Evolutionary conservation across 2,888 invertebrate genomes (phyloP), one percentile per base, ranked within the genome.

Genomic region (Agonopterix heracliana): DNA sequence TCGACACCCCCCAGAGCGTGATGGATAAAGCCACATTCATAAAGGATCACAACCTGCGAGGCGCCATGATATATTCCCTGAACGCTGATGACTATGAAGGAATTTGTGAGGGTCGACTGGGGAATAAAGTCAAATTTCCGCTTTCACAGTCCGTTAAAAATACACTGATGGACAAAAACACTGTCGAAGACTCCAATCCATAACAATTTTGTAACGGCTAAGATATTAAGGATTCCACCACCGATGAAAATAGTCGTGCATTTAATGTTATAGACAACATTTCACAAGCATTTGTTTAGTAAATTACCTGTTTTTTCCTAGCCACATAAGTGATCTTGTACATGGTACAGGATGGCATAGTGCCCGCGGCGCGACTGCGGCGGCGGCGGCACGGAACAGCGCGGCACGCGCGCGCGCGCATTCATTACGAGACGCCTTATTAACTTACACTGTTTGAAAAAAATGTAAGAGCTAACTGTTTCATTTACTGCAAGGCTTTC

Each of bases 21-120:
- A 83, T 81, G 48, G 91, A 91, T 62, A 96, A 95, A 82, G 93
- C 92, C 0, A 80, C 88, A 52, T 95, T 89, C 74, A 90, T 94
- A 1, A 90, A 89, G 64, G 81, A 89, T 7, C 86, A 91, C 45
- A 85, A 90, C 36, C 90, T 94, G 60, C 93, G 93, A 45, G 97
- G 97, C 35, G 94, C 93, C 4, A 96, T 96, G 96, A 86, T 96
- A 51, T 95, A 93, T 78, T 93, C 94, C 9, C 82, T 97, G 17
- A 96, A 96, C 68, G 90, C 91, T 1, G 97, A 97, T 71, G 96
- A 97, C 75, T 92, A 91, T 71, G 84, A 81, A 47, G 91, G 91
- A 3, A 70, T 75, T 12, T 95, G 95, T 68, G 57, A 57, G 44
- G 56, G 57, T 26, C 58, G 64, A 13, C 41, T 47, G 7, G 51